Base-by-base conservation (phyloP, 2,113 vertebrate genomes). In the Meleagris gallopavo region DNA sequence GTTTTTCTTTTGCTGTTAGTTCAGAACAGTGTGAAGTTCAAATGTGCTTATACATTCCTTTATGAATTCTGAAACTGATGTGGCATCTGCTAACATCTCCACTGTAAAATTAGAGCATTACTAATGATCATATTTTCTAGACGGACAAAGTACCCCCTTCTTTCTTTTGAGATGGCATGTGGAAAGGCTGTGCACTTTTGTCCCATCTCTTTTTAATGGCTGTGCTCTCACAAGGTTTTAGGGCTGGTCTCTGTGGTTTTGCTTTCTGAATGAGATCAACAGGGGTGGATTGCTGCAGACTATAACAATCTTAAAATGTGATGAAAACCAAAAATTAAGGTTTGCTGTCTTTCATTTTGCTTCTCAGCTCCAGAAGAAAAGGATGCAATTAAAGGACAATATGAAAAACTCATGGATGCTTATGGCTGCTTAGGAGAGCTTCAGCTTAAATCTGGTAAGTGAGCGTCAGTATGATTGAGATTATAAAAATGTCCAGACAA, bases 361-460 rank as follows among this genome's bases (percentile, higher is more conserved):
- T 90, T 84, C 52, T 69, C 74, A 98, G 98, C 98, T 86, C 96
- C 98, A 13, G 98, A 98, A 72, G 98, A 98, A 95, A 98, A 98
- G 80, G 98, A 98, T 93, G 96, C 97, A 88, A 97, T 98, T 90
- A 98, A 97, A 94, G 97, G 97, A 78, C 98, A 98, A 34, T 98
- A 98, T 90, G 98, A 97, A 74, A 98, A 98, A 83, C 95, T 97
- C 50, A 77, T 96, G 27, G 98, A 98, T 20, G 98, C 98, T 36
- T 98, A 98, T 0, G 98, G 98, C 73, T 98, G 98, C 84, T 87
- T 98, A 83, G 98, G 98, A 48, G 96, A 98, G 64, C 97, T 98
- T 92, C 97, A 97, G 88, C 58, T 98, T 45, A 97, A 95, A 83
- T 96, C 94, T 14, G 98, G 98, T 98, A 96, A 98, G 98, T 97